Percentiles rank a stretch among this genome's conserved stretches.
Evolutionary conservation across 2,888 invertebrate genomes (phyloP).

Genomic region (Cephalotes varians): DNA sequence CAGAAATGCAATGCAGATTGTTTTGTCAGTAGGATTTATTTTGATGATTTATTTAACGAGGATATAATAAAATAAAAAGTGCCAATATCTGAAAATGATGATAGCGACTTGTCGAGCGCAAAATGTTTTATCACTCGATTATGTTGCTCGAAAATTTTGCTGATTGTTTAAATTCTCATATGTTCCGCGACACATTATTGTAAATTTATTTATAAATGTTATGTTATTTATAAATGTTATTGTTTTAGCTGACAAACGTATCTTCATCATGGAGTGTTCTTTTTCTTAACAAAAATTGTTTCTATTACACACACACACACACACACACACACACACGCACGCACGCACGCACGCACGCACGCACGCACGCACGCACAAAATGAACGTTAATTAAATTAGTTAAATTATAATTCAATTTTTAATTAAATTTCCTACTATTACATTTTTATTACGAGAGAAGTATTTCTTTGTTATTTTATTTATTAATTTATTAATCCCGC

Average conservation of each 20-base stretch:
- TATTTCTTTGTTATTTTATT: no score
- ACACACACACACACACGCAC: background rate
- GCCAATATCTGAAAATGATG: background rate
- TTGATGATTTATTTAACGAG: background rate
- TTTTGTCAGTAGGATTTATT: background rate
- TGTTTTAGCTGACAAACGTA: background rate
- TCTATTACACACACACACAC: background rate
- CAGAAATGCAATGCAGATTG: background rate
- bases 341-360: background rate
- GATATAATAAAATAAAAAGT: background rate
- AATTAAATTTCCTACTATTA: background rate
- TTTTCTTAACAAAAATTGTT: background rate
- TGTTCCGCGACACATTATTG: background rate
- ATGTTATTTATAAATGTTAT: no score
- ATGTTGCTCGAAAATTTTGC: background rate
- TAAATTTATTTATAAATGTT: background rate
- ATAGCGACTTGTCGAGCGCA: background rate
- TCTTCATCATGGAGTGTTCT: background rate
- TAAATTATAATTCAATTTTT: background rate
- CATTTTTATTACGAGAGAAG: background rate
- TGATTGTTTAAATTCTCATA: background rate
- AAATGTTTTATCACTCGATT: background rate
- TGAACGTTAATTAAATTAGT: constrained; percentile 8
- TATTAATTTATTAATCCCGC: background rate
- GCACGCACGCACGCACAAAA: background rate